Evolutionary conservation across 1,140 invertebrate species (phyloP).

Genomic region (Drosophila kurseongensis): DNA sequence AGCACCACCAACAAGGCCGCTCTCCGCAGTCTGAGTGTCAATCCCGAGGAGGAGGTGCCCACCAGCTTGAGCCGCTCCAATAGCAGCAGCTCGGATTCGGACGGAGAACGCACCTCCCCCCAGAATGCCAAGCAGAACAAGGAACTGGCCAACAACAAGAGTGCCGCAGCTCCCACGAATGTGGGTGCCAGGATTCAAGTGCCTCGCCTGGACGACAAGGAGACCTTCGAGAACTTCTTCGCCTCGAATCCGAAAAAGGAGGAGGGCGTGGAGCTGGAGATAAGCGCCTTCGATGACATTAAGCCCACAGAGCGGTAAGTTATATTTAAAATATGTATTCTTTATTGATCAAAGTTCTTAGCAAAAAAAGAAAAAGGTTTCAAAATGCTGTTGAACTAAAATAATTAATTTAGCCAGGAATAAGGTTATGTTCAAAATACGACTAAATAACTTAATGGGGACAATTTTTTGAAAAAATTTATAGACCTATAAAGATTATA

Average conservation of each 20-base stretch:
- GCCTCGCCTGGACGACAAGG: constrained; percentile 84
- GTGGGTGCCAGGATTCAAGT: constrained; percentile 69
- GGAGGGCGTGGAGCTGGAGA: constrained; percentile 85
- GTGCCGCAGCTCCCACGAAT: constrained; percentile 57
- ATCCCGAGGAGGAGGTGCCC: constrained; percentile 55
- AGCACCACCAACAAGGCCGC: not conserved
- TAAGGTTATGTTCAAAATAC: too few species aligned
- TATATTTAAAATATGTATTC: not conserved
- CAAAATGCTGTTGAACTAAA: too few species aligned
- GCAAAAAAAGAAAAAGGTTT: too few species aligned
- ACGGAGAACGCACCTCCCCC: constrained; percentile 56
- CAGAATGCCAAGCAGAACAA: constrained; percentile 72
- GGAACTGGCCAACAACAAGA: constrained; percentile 70
- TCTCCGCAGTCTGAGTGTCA: constrained; percentile 76
- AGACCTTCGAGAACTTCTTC: constrained; percentile 85
- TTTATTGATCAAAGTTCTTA: too few species aligned
- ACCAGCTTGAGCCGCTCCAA: constrained; percentile 48
- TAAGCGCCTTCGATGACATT: constrained; percentile 87
- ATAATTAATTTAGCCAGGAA: too few species aligned
- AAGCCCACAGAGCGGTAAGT: constrained; percentile 75
- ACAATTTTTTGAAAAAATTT: too few species aligned
- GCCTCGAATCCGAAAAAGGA: constrained; percentile 62
- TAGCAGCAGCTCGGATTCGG: constrained; percentile 73
- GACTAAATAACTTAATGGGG: too few species aligned
- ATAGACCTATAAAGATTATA: too few species aligned